These are phyloP conservation scores for Spodoptera frugiperda DNA, from an alignment of 1,140 invertebrate genomes.

Conservation along the genomic window DNA sequence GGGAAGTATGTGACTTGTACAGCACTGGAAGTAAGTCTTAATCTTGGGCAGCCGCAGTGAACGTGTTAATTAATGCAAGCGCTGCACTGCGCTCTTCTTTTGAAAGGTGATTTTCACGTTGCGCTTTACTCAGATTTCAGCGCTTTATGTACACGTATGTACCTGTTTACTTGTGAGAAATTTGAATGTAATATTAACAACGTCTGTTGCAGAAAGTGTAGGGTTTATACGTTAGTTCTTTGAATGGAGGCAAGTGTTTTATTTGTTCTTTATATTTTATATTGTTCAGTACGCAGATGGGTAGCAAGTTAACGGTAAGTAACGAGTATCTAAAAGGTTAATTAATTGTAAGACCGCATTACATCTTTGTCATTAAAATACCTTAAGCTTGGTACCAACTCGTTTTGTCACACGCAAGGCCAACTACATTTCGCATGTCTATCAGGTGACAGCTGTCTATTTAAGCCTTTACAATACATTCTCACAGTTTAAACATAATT, in stretches of 20 bases:
- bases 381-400: conserved; percentile 21
- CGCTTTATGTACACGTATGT: background rate
- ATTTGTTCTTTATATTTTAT: background rate
- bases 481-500: background rate
- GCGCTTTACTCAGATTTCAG: conserved; percentile 3
- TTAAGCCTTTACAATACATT: conserved; percentile 1
- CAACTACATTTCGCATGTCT: conserved; percentile 20
- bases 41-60: too few species aligned
- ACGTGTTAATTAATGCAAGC: conserved; percentile 37
- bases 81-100: conserved; percentile 15
- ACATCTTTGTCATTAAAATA: conserved; percentile 25
- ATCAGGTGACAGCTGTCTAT: conserved; percentile 22
- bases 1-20: too few species aligned
- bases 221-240: background rate
- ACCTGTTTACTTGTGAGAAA: background rate
- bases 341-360: conserved; percentile 13
- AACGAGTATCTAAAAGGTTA: conserved; percentile 14
- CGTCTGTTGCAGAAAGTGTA: background rate
- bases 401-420: conserved; percentile 13
- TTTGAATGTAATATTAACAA: conserved; percentile 10
- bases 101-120: conserved; percentile 13
- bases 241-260: background rate
- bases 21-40: too few species aligned
- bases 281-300: background rate
- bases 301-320: background rate